phyloP scores from a whole-genome alignment of 2,113 vertebrate species.

The Muntiacus muntjak region DNA sequence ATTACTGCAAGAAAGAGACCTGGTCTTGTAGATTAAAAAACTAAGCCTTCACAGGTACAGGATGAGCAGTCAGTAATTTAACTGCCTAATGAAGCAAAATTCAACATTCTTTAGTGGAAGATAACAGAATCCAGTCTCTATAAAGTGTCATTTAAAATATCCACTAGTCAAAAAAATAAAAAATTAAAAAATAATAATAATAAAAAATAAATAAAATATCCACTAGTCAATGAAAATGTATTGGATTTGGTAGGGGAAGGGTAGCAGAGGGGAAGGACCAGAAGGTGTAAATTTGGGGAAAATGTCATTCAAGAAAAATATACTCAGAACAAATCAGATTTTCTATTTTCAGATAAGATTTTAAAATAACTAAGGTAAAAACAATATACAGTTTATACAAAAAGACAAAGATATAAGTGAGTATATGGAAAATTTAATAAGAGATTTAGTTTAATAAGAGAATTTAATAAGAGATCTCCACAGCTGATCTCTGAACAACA shows the following conservation, averaged over 20 bases:
- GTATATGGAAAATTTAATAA: neutral
- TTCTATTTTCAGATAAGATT: neutral
- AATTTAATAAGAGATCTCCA: neutral
- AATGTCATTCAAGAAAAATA: neutral
- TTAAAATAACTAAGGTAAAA: neutral
- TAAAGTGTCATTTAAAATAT: neutral
- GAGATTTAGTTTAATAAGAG: neutral
- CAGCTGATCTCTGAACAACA: neutral
- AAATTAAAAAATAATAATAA: no score
- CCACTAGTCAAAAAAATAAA: neutral
- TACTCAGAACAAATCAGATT: neutral
- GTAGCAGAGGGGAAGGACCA: neutral
- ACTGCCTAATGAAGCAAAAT: neutral
- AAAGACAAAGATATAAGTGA: neutral
- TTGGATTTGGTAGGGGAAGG: rapidly evolving
- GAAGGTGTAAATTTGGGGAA: neutral
- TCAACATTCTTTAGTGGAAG: neutral
- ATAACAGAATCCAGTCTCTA: neutral
- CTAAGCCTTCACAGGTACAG: neutral
- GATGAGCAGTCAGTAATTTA: neutral
- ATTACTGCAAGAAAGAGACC: neutral
- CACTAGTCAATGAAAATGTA: neutral
- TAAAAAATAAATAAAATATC: neutral
- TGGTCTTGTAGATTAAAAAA: neutral
- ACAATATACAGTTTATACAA: neutral